These are phyloP conservation scores for Leptopilina syphax DNA, from an alignment of 2,888 invertebrate species.

Conservation along the genomic window DNA sequence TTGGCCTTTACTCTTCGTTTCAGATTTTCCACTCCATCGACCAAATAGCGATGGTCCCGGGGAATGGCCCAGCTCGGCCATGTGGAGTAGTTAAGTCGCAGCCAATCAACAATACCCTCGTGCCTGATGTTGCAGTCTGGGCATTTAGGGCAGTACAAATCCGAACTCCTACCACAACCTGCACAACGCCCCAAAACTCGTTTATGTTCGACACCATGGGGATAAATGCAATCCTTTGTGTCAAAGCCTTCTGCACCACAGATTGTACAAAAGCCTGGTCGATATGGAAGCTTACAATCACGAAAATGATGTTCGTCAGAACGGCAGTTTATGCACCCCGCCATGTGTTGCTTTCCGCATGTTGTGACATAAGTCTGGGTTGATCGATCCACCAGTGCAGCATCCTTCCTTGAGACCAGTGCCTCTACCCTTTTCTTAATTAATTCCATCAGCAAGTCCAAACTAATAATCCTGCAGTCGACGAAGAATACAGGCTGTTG, in stretches of 20 bases:
- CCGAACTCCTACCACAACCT: constrained; percentile 14
- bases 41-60: constrained; percentile 41
- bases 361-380: background rate
- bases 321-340: background rate
- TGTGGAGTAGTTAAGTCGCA: constrained; percentile 46
- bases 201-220: background rate
- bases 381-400: background rate
- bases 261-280: background rate
- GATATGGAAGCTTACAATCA: background rate
- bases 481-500: constrained; percentile 24
- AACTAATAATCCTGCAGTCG: constrained; percentile 41
- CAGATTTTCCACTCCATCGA: constrained; percentile 23
- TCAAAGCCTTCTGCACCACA: background rate
- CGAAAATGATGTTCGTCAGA: background rate
- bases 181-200: background rate
- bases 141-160: constrained; percentile 46
- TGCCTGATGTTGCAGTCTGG: constrained; percentile 49
- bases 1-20: background rate
- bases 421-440: background rate
- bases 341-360: background rate
- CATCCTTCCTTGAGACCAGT: background rate
- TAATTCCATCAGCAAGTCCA: background rate
- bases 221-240: background rate
- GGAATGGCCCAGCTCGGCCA: constrained; percentile 44
- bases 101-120: constrained; percentile 47